phyloP scores from a whole-genome alignment of 1,140 invertebrate genomes.

The Ostrea edulis region DNA sequence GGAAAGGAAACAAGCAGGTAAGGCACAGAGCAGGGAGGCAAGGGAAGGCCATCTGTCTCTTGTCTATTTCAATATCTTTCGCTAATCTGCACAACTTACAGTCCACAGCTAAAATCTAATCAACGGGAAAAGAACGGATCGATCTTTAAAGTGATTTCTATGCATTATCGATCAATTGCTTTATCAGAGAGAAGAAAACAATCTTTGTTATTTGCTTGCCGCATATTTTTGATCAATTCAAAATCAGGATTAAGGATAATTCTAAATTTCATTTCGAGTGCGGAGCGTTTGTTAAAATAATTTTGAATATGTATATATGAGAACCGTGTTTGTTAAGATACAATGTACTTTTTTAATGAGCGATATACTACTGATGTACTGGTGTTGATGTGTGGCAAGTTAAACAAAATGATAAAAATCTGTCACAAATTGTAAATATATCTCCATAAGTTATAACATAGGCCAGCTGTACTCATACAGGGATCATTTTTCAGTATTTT shows the following conservation, averaged over 20 bases:
- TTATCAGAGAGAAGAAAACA: too few species aligned
- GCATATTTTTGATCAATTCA: neutral
- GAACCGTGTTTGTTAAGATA: too few species aligned
- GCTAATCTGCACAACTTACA: constrained; percentile 32
- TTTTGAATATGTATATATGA: neutral
- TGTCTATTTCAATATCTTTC: constrained; percentile 30
- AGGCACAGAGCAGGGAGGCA: neutral
- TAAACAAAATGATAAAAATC: too few species aligned
- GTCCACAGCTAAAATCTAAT: neutral
- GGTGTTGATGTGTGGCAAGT: too few species aligned
- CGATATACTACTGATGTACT: too few species aligned
- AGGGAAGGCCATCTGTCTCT: constrained; percentile 12
- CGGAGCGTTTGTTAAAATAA: neutral
- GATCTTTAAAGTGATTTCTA: neutral
- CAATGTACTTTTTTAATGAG: too few species aligned
- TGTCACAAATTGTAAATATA: too few species aligned
- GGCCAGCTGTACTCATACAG: too few species aligned
- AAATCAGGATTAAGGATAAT: neutral
- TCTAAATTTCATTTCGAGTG: neutral
- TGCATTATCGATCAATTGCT: constrained; percentile 13
- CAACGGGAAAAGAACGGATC: neutral
- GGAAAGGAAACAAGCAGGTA: neutral
- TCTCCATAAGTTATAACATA: too few species aligned
- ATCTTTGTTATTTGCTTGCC: neutral
- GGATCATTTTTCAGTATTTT: too few species aligned